Conservation (phyloP, 2,113 vertebrate genomes). For the Atherinomorus stipes region DNA sequence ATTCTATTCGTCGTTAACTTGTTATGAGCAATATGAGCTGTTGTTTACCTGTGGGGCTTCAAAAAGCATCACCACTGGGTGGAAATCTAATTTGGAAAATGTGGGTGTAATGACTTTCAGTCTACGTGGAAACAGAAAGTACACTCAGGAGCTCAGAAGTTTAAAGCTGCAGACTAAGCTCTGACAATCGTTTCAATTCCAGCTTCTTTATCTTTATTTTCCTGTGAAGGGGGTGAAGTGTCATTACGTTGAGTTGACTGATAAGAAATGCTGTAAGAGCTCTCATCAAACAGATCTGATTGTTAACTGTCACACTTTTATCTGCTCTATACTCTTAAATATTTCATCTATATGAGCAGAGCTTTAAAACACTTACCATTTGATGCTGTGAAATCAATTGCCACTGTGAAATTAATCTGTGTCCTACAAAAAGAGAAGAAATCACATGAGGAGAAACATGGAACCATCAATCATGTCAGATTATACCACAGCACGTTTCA, state of each 20-base stretch:
- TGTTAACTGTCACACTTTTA: constrained; percentile 1
- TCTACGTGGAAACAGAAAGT: constrained; percentile 8
- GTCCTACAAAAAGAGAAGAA: constrained; percentile 86
- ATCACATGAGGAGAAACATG: constrained; percentile 16
- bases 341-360: constrained; percentile 16
- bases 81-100: constrained; percentile 10
- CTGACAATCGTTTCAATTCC: constrained; percentile 12
- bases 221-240: background rate
- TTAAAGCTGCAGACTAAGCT: constrained; percentile 19
- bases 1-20: constrained; percentile 17
- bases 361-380: constrained; percentile 89
- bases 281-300: constrained; percentile 28
- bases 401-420: constrained; percentile 99
- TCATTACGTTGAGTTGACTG: background rate
- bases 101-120: constrained; percentile 16
- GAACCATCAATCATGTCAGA: constrained; percentile 58
- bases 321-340: constrained; percentile 9
- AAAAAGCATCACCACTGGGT: background rate
- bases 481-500: constrained; percentile 55
- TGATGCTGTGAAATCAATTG: constrained; percentile 99
- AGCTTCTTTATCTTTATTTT: constrained; percentile 1
- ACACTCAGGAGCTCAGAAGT: background rate
- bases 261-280: constrained; percentile 16
- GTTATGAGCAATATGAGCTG: constrained; percentile 14
- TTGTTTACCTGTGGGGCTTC: constrained; percentile 25